These are phyloP conservation scores for Cheilosia vernalis DNA, from an alignment of 2,888 invertebrate species.

Conservation along the genomic window DNA sequence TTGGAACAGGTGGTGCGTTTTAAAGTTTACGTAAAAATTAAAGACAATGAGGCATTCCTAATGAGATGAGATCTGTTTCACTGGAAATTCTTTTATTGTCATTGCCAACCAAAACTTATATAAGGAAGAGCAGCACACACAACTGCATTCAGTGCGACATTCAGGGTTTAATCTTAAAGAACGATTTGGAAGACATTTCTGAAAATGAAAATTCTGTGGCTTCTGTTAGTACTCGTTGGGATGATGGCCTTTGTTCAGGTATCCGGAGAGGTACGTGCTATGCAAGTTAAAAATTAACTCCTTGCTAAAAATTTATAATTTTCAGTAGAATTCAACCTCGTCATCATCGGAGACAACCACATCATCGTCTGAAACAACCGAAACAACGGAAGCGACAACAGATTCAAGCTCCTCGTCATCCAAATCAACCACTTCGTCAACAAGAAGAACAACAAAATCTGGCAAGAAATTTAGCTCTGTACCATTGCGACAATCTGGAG, in stretches of 20 bases:
- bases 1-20: conserved; percentile 1
- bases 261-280: background rate
- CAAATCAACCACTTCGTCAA: background rate
- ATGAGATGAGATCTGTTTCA: background rate
- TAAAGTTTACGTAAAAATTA: background rate
- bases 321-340: too few species aligned
- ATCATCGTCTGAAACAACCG: background rate
- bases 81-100: background rate
- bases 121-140: background rate
- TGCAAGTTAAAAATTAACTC: background rate
- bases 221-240: conserved; percentile 19
- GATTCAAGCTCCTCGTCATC: background rate
- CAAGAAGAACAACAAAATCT: conserved; percentile 33
- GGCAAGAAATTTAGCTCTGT: conserved; percentile 20
- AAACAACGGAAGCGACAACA: background rate
- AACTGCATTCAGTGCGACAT: conserved; percentile 1
- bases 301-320: background rate
- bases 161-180: background rate
- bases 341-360: background rate
- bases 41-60: background rate
- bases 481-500: conserved; percentile 2
- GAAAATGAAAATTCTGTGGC: conserved; percentile 44
- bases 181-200: background rate
- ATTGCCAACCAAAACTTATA: background rate
- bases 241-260: conserved; percentile 22